Conservation (phyloP, 2,888 invertebrate genomes). For the Ennomos erosarius region DNA sequence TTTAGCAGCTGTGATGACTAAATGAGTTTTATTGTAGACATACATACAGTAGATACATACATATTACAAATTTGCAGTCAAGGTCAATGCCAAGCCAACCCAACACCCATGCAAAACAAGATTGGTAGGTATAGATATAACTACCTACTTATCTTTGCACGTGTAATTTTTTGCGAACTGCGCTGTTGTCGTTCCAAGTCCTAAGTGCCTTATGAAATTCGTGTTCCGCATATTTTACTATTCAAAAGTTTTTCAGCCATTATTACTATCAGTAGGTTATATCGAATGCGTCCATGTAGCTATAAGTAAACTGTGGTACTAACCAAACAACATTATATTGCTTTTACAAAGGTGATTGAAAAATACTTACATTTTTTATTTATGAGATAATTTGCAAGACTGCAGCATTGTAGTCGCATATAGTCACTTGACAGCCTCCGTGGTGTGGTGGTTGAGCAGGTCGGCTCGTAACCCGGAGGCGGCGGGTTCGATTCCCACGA, state of each 20-base stretch:
- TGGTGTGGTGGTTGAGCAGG: no score
- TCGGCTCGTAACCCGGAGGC: no score
- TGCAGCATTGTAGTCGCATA: no score
- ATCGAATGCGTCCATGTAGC: conserved; percentile 5
- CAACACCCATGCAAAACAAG: conserved; percentile 40
- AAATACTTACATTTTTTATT: no score
- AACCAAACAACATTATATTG: no score
- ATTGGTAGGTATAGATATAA: conserved; percentile 21
- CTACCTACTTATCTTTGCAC: conserved; percentile 16
- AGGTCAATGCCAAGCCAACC: conserved; percentile 49
- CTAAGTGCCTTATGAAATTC: conserved; percentile 13
- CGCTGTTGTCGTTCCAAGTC: conserved; percentile 28
- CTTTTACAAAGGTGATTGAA: no score
- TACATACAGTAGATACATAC: conserved; percentile 5
- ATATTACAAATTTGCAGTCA: conserved; percentile 40
- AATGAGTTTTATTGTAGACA: conserved; percentile 54
- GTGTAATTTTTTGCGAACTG: conserved; percentile 29
- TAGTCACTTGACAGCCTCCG: no score
- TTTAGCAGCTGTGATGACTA: conserved; percentile 43
- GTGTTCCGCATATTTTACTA: conserved; percentile 25
- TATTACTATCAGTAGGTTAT: conserved; percentile 8
- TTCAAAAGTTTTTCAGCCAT: conserved; percentile 15
- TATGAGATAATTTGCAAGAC: no score
- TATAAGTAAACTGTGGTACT: no score
- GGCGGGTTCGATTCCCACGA: no score